Evolutionary conservation across 2,888 invertebrate genomes (phyloP).

Genomic region (Phyto melanocephala): DNA sequence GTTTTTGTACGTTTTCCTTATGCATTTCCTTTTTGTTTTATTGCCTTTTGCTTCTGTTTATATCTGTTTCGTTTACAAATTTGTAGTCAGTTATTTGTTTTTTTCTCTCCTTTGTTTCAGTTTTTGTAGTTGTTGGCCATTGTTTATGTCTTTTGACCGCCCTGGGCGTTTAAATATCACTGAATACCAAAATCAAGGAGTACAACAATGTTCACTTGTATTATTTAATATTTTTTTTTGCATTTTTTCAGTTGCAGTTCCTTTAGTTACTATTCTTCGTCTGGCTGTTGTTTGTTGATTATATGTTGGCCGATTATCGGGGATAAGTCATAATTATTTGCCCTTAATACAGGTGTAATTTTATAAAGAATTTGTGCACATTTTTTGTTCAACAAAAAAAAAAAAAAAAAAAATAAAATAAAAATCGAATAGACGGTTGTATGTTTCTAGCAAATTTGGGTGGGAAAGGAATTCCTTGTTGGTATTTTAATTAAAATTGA

Average conservation of each 20-base stretch:
- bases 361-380: constrained; percentile 8
- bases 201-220: constrained; percentile 37
- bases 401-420: no score
- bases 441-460: neutral
- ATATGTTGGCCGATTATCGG: constrained; percentile 61
- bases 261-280: constrained; percentile 3
- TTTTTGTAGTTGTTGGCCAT: constrained; percentile 40
- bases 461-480: neutral
- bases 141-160: constrained; percentile 59
- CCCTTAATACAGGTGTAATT: constrained; percentile 52
- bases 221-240: neutral
- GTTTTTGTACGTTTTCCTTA: neutral
- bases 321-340: constrained; percentile 63
- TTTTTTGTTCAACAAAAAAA: neutral
- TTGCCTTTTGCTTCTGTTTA: neutral
- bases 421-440: neutral
- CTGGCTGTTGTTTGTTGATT: constrained; percentile 39
- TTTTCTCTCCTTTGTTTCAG: no score
- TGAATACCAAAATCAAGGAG: constrained; percentile 55
- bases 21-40: neutral
- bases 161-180: constrained; percentile 58
- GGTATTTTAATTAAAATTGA: constrained; percentile 41
- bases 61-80: constrained; percentile 33
- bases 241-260: constrained; percentile 22
- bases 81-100: constrained; percentile 26